Evolutionary conservation across 2,797 vertebrate species (phyloP), one percentile per base, ranked within the genome.

Genomic region (Austrolebias charrua): DNA sequence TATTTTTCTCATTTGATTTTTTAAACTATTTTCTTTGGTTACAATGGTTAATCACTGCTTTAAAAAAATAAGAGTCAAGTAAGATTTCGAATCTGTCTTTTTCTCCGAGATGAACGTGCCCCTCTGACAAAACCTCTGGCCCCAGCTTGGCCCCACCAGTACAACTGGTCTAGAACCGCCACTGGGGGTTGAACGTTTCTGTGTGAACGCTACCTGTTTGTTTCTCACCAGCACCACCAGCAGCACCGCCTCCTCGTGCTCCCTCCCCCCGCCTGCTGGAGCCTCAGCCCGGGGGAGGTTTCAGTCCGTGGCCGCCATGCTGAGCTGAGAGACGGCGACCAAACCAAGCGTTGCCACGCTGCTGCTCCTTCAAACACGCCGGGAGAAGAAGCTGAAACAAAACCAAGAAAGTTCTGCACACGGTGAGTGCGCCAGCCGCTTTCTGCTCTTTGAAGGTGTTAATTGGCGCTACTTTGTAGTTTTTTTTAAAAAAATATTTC

Each of bases 301-400:
- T 86, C 86, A 71, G 77, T 69, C 81, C 42, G 84, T 69, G 67
- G 90, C 90, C 94, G 93, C 93, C 93, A 94, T 94, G 92, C 87
- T 88, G 90, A 66, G 79, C 79, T 83, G 80, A 80, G 80, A 60
- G 54, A 56, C 85, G 71, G 58, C 60, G 70, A 82, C 62, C 2
- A 28, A 11, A 10, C 61, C 73, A 63, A 90, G 90, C 85, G 91
- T 90, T 90, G 85, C 87, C 86, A 89, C 87, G 82, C 78, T 45
- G 78, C 68, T 31, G 31, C 56, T 44, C 75, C 75, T 75, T 65
- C 62, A 16, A 3, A 63, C 64, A 19, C 74, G 45, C 69, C 69
- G 24, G 69, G 43, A 71, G 8, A 68, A 49, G n/a, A 63, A 68
- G 58, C 66, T 70, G 58, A 67, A 40, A 49, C 11, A 71, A 24